Conservation (phyloP, 2,888 invertebrate species). For the Thyatira batis region DNA sequence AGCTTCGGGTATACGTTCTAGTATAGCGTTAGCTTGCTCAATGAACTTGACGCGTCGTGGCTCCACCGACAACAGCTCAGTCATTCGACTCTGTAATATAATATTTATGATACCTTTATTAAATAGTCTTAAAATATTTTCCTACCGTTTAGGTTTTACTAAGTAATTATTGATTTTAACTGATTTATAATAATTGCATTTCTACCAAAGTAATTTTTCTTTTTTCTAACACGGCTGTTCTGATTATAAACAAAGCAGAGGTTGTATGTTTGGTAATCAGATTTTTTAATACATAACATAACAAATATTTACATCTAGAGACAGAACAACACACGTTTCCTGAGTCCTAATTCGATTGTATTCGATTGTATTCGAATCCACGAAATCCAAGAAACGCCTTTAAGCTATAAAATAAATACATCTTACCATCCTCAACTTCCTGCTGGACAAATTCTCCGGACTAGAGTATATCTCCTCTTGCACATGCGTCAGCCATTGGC, state of each 20-base stretch:
- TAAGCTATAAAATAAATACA: not conserved
- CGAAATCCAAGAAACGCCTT: conserved; percentile 29
- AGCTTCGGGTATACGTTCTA: conserved; percentile 81
- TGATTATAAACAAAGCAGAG: no score
- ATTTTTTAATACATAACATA: no score
- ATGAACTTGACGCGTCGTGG: conserved; percentile 88
- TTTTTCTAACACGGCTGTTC: no score
- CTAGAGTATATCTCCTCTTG: conserved; percentile 90
- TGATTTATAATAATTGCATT: no score
- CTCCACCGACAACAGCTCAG: conserved; percentile 88
- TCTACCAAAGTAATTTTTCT: no score
- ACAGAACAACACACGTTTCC: no score
- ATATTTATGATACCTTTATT: conserved; percentile 13
- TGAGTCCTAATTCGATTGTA: no score
- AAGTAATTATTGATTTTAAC: no score
- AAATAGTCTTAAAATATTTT: no score
- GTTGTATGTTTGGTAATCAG: no score
- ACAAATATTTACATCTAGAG: no score
- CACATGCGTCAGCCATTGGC: conserved; percentile 90
- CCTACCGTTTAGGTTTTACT: no score
- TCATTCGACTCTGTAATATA: conserved; percentile 86
- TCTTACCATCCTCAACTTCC: conserved; percentile 86
- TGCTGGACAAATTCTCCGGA: conserved; percentile 86
- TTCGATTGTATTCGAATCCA: conserved; percentile 91
- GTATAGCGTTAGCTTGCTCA: conserved; percentile 88